phyloP scores from a whole-genome alignment of 1,140 invertebrate genomes.

The Gonioctena quinquepunctata region DNA sequence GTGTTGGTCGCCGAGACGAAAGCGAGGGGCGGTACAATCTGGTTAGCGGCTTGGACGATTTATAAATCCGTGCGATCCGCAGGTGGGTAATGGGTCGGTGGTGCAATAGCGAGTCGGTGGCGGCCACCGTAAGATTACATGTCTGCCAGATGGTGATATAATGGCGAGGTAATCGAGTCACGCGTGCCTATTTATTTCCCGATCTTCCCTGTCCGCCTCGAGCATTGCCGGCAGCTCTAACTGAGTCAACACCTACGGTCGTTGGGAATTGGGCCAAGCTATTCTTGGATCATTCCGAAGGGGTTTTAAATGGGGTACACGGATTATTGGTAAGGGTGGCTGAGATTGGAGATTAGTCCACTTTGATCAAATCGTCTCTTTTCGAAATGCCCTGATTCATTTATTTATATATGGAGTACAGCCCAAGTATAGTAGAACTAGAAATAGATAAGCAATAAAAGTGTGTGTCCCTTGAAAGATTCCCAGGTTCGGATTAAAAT shows the following conservation, averaged over 20 bases:
- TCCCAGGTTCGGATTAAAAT: too few species aligned
- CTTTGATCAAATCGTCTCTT: too few species aligned
- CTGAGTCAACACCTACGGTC: background rate
- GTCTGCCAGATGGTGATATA: constrained; percentile 49
- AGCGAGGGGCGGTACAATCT: too few species aligned
- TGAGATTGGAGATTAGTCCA: too few species aligned
- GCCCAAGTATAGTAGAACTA: too few species aligned
- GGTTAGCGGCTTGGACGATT: background rate
- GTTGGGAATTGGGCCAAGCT: background rate
- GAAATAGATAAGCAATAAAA: too few species aligned
- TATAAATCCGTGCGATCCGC: constrained; percentile 16
- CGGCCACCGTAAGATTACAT: constrained; percentile 48
- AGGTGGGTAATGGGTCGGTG: constrained; percentile 18
- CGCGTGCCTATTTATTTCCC: constrained; percentile 35
- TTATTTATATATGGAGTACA: too few species aligned
- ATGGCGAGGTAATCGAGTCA: constrained; percentile 48
- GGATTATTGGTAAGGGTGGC: too few species aligned
- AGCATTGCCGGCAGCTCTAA: background rate
- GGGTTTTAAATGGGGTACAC: too few species aligned
- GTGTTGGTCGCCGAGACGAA: too few species aligned
- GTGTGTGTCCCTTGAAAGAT: too few species aligned
- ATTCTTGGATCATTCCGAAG: background rate
- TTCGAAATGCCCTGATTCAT: too few species aligned
- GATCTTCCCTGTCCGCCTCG: background rate
- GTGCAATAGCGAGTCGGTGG: background rate